Percentiles rank a stretch among this genome's conserved stretches.
Evolutionary conservation across 2,113 vertebrate species (phyloP).

Genomic region (Talpa occidentalis): DNA sequence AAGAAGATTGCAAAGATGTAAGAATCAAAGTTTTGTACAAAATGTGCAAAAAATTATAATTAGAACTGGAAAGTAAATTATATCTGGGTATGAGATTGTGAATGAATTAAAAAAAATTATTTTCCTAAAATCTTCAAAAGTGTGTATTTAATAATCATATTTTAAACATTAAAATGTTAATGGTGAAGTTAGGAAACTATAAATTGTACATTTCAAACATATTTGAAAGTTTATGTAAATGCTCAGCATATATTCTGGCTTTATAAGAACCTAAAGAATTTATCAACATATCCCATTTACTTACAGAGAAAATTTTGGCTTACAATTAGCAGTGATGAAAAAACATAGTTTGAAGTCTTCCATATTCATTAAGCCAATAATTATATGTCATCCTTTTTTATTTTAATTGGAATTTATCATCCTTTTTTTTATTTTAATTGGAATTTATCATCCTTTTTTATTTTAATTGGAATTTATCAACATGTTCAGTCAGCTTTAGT

Average conservation of each 20-base stretch:
- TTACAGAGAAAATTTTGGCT: background rate
- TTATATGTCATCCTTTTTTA: background rate
- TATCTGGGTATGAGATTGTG: background rate
- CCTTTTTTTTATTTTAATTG: no score
- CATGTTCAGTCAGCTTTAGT: constrained; percentile 21
- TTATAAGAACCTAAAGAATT: constrained; percentile 31
- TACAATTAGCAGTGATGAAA: background rate
- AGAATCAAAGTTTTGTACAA: constrained; percentile 79
- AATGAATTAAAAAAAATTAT: background rate
- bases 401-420: no score
- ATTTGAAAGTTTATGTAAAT: background rate
- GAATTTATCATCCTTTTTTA: no score
- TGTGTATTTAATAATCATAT: background rate
- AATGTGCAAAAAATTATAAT: background rate
- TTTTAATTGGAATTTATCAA: no score
- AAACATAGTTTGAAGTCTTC: background rate
- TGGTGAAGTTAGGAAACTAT: background rate
- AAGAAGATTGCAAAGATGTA: constrained; percentile 99
- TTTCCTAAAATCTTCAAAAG: background rate
- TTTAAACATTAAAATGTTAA: constrained; percentile 30
- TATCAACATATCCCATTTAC: background rate
- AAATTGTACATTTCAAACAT: background rate
- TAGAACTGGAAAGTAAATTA: background rate
- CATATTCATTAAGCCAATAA: background rate
- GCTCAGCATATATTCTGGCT: background rate